These are phyloP conservation scores for Piprites chloris DNA, from an alignment of 2,113 vertebrate genomes.

Conservation along the genomic window DNA sequence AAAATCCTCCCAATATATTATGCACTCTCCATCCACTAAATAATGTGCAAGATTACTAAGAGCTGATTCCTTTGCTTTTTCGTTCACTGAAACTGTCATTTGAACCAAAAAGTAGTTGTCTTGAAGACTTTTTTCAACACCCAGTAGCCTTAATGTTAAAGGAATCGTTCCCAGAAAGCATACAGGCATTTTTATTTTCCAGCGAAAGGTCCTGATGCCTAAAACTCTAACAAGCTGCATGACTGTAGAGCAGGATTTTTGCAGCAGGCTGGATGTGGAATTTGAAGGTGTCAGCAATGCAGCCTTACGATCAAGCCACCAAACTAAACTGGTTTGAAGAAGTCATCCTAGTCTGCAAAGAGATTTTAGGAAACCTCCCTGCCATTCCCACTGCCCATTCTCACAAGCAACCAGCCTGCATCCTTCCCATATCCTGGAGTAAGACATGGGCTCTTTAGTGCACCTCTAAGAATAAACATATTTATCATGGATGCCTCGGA, in stretches of 20 bases:
- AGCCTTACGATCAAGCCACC: background rate
- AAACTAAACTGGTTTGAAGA: background rate
- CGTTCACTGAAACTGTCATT: background rate
- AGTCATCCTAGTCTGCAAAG: background rate
- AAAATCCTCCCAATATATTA: constrained; percentile 6
- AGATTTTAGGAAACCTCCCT: background rate
- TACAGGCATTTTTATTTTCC: background rate
- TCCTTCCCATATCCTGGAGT: background rate
- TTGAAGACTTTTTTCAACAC: background rate
- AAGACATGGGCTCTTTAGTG: background rate
- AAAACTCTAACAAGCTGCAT: background rate
- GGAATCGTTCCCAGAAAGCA: background rate
- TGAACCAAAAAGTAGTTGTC: background rate
- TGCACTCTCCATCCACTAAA: background rate
- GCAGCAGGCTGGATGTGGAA: background rate
- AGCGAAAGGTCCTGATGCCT: background rate
- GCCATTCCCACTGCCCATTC: background rate
- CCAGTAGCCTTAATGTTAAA: background rate
- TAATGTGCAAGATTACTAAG: background rate
- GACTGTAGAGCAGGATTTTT: background rate
- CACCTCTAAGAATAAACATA: background rate
- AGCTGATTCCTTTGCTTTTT: background rate
- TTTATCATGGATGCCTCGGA: background rate
- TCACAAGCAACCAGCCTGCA: background rate
- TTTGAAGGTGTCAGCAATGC: background rate